Evolutionary conservation across 2,797 vertebrate genomes (phyloP), one percentile per base, ranked within the genome.

Genomic region (Syngnathus rostellatus): DNA sequence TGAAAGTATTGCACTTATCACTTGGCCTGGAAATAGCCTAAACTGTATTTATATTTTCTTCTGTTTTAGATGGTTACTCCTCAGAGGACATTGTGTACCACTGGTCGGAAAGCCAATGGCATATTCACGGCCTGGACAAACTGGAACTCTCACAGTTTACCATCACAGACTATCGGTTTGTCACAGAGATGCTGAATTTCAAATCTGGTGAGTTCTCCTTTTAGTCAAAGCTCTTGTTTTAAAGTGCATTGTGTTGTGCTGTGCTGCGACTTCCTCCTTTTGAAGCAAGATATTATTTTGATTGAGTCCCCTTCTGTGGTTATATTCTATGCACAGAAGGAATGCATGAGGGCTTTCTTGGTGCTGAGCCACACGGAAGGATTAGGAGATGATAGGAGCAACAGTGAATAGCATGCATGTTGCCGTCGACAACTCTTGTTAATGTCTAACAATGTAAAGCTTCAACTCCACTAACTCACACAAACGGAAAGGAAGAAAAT

Each of bases 91-190:
- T 99, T 0, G 89, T 95, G 40, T 99, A 99, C 83, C 93, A 95
- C 82, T 99, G 97, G 97, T 99, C 95, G 0, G 96, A 98, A 68
- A 98, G 93, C 87, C 97, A 99, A 84, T 91, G 80, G 25, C 90
- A 94, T 78, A 98, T 98, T 82, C 97, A 99, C 0, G 96, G 96
- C 23, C 86, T 99, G 84, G 96, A 99, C 85, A 94, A 95, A 82
- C 89, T 99, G 75, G 94, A 99, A 80, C 91, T 99, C 57, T 95
- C 97, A 25, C 97, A 99, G 80, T 99, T 98, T 88, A 99, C 97
- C 74, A 97, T 99, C 81, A 98, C 93, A 8, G 93, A 89, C 83
- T 98, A 97, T 85, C 91, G 86, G 57, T 99, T 99, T 77, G 91
- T 92, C 68, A 96, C 94, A 0, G 95, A 99, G 85, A 88, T 93